These are phyloP conservation scores for Onychomys arenicola DNA, from an alignment of 2,797 vertebrate species.

Conservation along the genomic window DNA sequence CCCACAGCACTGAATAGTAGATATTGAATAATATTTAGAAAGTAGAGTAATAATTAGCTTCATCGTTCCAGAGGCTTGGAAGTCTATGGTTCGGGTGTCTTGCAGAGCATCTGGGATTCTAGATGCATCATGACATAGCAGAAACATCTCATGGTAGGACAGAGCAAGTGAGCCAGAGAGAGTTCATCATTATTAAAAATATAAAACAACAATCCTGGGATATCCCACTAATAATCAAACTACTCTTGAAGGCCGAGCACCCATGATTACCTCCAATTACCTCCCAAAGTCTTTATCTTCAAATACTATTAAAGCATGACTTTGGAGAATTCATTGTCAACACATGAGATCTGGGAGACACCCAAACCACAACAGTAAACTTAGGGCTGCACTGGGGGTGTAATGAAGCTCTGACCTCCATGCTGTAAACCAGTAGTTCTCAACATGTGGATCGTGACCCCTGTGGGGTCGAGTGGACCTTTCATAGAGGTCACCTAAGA, in stretches of 20 bases:
- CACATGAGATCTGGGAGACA: no score
- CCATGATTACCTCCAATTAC: neutral
- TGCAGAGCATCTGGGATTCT: neutral
- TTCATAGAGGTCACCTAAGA: neutral
- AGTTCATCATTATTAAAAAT: neutral
- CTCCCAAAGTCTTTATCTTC: neutral
- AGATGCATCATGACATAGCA: neutral
- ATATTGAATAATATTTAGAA: neutral
- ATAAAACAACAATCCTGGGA: neutral
- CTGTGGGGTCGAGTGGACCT: neutral
- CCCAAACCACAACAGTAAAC: no score
- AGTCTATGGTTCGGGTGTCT: neutral
- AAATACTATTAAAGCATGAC: neutral
- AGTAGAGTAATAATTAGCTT: neutral
- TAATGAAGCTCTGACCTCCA: no score
- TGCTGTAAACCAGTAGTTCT: neutral
- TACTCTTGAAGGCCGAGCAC: neutral
- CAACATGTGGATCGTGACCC: neutral
- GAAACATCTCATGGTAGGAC: neutral
- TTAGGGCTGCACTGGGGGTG: neutral
- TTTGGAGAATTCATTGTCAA: neutral
- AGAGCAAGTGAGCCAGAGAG: neutral
- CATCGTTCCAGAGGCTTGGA: neutral
- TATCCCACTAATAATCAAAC: neutral
- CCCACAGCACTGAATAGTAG: no score